Evolutionary conservation across 2,113 vertebrate genomes (phyloP), one percentile per base, ranked within the genome.

Genomic region (Chloebia gouldiae): DNA sequence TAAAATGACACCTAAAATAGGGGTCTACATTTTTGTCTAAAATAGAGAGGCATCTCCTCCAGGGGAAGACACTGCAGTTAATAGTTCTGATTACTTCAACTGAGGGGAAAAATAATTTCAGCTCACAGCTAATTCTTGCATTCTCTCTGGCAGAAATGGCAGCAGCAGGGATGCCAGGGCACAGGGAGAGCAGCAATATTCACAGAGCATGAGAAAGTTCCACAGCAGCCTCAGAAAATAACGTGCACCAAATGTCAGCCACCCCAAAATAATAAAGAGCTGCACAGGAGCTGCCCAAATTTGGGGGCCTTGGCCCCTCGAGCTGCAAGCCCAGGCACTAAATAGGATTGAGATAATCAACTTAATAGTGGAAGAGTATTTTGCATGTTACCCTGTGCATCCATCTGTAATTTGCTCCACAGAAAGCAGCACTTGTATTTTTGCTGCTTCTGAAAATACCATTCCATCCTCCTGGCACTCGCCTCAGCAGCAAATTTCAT

Each of bases 401-500:
- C 53, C 35, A 45, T 6, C 56, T 61, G 0, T 1, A 25, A 50
- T 33, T 23, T 50, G 39, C 73, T 73, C 60, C 11, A 24, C 21
- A 21, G n/a, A 70, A 93, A 77, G 25, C 6, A 19, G n/a, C 0
- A 1, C 7, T 13, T 17, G 72, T 70, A 66, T 54, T 94, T 85
- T 20, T 69, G 68, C 88, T 80, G 82, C 86, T 80, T 61, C 71
- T 90, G 85, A 71, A 90, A 87, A 72, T 49, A 35, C 39, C 47
- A 25, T 53, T 83, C 54, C 79, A 73, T 35, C 59, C 66, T 90
- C 57, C 79, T 44, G 80, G 54, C 76, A 22, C 60, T 57, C 2
- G 20, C 50, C 37, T 75, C 0, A 0, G 78, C 86, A 90, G 83
- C 51, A 75, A 56, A 80, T 83, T 20, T 25, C 25, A 88, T 84